phyloP scores from a whole-genome alignment of 2,797 vertebrate species.

The Thripadectes ignobilis region DNA sequence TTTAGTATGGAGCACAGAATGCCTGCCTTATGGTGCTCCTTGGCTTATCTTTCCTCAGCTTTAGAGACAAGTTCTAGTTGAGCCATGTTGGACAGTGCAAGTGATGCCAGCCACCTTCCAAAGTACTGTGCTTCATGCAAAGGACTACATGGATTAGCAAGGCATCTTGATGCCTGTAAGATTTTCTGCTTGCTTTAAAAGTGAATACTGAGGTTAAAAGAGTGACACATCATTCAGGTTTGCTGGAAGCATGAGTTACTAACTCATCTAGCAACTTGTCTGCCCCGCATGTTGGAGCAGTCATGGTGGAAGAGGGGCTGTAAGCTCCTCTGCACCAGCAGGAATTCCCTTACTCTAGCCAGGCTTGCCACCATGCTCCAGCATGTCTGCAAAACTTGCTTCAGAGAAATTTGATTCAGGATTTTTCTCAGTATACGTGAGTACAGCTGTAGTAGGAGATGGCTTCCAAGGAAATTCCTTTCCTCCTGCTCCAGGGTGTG shows the following conservation, averaged over 20 bases:
- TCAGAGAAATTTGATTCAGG: not conserved
- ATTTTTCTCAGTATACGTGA: not conserved
- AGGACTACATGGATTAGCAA: not conserved
- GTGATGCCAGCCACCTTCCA: not conserved
- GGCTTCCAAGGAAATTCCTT: not conserved
- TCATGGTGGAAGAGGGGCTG: not conserved
- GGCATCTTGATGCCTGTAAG: not conserved
- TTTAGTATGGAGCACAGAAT: rapidly evolving
- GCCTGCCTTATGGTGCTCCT: not conserved
- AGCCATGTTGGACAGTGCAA: not conserved
- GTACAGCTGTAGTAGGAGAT: not conserved
- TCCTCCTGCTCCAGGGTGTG: not conserved
- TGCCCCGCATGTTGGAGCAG: not conserved
- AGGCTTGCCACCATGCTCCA: not conserved
- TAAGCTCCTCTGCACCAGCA: not conserved
- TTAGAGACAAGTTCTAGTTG: no score
- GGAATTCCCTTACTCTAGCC: not conserved
- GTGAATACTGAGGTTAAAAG: not conserved
- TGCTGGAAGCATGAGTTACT: not conserved
- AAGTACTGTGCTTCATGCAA: not conserved
- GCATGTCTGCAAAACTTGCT: not conserved
- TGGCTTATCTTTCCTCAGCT: not conserved
- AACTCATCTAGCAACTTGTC: not conserved
- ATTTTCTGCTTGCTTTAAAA: not conserved
- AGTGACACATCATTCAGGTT: not conserved